phyloP scores from a whole-genome alignment of 2,797 vertebrate genomes.

The Sebastes reedi region DNA sequence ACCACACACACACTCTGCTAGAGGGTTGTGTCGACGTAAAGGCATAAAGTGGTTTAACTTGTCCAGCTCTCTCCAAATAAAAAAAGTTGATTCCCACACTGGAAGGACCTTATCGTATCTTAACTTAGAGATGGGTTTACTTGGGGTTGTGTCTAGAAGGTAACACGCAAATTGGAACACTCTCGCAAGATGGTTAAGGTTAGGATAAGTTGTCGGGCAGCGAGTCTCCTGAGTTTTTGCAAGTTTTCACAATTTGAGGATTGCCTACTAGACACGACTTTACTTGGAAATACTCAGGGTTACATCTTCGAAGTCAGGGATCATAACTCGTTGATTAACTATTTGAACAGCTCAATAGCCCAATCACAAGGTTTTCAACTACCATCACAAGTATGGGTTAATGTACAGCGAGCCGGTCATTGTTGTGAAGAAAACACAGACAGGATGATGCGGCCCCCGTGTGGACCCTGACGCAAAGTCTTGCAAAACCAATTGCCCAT shows the following conservation, averaged over 20 bases:
- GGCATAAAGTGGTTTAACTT: not conserved
- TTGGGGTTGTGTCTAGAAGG: too few relatives aligned
- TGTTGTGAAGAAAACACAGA: too few relatives aligned
- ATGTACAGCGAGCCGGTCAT: too few relatives aligned
- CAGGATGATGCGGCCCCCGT: accelerated
- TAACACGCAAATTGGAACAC: too few relatives aligned
- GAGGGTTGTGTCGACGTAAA: not conserved
- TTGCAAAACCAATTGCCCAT: too few relatives aligned
- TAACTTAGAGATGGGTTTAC: not conserved
- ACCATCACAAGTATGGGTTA: not conserved
- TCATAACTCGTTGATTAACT: not conserved
- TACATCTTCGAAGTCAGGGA: not conserved
- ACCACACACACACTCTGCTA: not conserved
- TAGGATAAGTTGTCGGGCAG: too few relatives aligned
- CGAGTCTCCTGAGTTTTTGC: too few relatives aligned
- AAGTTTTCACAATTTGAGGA: too few relatives aligned
- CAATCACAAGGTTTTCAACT: not conserved
- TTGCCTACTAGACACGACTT: not conserved
- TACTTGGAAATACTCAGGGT: not conserved
- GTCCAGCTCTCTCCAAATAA: not conserved
- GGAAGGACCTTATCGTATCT: not conserved
- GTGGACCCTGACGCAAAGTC: too few relatives aligned
- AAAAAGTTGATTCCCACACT: not conserved
- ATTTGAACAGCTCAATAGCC: not conserved
- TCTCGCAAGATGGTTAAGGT: too few relatives aligned